A percentile compares a stretch with the other conserved stretches of the same genome.
Evolutionary conservation across 2,888 invertebrate genomes (phyloP).

Genomic region (Aporophyla lueneburgensis): DNA sequence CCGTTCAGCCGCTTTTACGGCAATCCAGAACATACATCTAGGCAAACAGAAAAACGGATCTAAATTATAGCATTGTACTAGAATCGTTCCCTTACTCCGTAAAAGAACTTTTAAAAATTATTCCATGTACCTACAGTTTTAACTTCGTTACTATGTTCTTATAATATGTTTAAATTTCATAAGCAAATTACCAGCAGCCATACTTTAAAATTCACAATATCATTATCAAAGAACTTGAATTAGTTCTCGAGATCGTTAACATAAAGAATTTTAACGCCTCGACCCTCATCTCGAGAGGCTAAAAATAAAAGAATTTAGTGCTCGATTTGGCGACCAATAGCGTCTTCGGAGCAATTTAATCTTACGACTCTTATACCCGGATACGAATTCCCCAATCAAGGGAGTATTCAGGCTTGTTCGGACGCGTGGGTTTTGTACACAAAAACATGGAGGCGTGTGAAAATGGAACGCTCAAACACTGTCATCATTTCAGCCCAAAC

Average conservation of each 20-base stretch:
- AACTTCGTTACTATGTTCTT: too few relatives aligned
- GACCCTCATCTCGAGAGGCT: conserved; percentile 22
- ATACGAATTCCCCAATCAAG: conserved; percentile 74
- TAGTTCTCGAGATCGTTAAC: conserved; percentile 32
- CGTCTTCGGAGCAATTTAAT: conserved; percentile 58
- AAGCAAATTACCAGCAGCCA: neutral
- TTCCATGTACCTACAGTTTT: too few relatives aligned
- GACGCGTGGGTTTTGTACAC: conserved; percentile 73
- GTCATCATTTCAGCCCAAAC: too few relatives aligned
- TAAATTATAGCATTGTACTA: too few relatives aligned
- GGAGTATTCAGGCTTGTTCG: conserved; percentile 67
- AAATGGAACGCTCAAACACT: conserved; percentile 22
- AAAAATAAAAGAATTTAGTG: conserved; percentile 47
- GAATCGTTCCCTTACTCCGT: too few relatives aligned
- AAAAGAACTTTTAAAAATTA: too few relatives aligned
- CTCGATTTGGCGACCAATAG: conserved; percentile 54
- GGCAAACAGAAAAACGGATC: too few relatives aligned
- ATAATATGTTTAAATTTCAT: neutral
- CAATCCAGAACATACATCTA: too few relatives aligned
- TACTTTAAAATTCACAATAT: conserved; percentile 19
- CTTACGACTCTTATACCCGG: conserved; percentile 67
- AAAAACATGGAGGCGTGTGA: conserved; percentile 4
- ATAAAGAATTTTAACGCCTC: conserved; percentile 55
- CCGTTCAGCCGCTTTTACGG: too few relatives aligned
- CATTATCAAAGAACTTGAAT: conserved; percentile 37